These are phyloP conservation scores for Drosophila kohkoa DNA, from an alignment of 1,140 invertebrate species.

Conservation along the genomic window DNA sequence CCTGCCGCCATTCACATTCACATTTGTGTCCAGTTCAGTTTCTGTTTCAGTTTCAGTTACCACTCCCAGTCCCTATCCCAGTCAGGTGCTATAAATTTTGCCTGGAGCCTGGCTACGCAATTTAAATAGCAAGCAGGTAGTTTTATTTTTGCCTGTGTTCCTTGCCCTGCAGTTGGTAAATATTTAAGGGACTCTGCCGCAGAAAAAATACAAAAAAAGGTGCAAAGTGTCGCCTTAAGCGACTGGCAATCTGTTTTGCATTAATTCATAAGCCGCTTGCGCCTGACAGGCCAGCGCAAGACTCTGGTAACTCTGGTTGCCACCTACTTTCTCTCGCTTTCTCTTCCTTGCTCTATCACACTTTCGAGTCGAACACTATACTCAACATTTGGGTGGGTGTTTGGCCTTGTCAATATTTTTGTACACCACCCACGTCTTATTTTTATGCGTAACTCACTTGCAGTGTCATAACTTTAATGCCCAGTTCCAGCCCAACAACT, in stretches of 20 bases:
- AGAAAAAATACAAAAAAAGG: slow-evolving; percentile 47
- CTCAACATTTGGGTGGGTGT: slow-evolving; percentile 14
- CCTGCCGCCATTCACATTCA: slow-evolving; percentile 7
- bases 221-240: slow-evolving; percentile 80
- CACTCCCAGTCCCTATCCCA: slow-evolving; percentile 43
- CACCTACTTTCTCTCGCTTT: slow-evolving; percentile 19
- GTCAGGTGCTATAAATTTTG: slow-evolving; percentile 65
- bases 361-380: slow-evolving; percentile 1
- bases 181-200: slow-evolving; percentile 62
- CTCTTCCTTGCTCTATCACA: slow-evolving; percentile 6
- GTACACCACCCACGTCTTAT: slow-evolving; percentile 38
- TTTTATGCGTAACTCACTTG: slow-evolving; percentile 64
- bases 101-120: slow-evolving; percentile 54
- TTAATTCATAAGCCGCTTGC: slow-evolving; percentile 80
- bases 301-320: slow-evolving; percentile 15
- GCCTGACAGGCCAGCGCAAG: slow-evolving; percentile 51
- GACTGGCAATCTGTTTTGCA: slow-evolving; percentile 77
- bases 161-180: slow-evolving; percentile 61
- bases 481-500: slow-evolving; percentile 41
- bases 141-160: slow-evolving; percentile 44
- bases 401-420: slow-evolving; percentile 55
- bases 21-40: slow-evolving; percentile 16
- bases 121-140: slow-evolving; percentile 68
- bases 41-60: slow-evolving; percentile 14
- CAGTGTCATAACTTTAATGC: slow-evolving; percentile 70